phyloP scores from a whole-genome alignment of 2,113 vertebrate genomes.

The Smithornis capensis region DNA sequence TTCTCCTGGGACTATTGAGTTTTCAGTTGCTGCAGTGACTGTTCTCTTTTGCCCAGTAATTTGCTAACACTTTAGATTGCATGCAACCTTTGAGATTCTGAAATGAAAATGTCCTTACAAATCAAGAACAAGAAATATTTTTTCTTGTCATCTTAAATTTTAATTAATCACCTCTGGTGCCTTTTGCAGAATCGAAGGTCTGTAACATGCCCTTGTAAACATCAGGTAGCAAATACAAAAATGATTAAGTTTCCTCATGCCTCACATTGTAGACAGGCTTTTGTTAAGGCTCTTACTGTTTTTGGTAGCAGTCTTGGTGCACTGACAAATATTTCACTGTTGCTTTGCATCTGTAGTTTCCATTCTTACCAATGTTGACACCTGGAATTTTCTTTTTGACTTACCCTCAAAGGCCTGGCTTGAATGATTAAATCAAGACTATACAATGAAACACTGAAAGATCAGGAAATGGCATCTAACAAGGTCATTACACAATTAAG shows the following conservation, averaged over 20 bases:
- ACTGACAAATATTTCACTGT: background rate
- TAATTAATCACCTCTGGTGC: background rate
- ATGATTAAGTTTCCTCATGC: background rate
- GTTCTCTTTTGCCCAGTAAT: background rate
- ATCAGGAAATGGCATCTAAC: background rate
- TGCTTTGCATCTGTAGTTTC: background rate
- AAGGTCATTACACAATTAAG: accelerated
- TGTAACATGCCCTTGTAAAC: background rate
- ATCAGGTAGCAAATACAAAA: background rate
- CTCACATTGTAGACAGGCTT: background rate
- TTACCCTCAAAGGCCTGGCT: background rate
- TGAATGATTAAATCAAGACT: background rate
- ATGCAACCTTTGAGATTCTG: background rate
- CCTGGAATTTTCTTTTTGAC: background rate
- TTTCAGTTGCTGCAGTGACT: background rate
- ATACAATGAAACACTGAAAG: background rate
- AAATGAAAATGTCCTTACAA: background rate
- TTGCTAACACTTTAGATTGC: background rate
- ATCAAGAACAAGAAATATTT: background rate
- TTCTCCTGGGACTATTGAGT: background rate
- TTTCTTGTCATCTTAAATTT: background rate
- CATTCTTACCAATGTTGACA: background rate
- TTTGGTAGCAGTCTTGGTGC: background rate
- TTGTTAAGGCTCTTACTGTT: background rate
- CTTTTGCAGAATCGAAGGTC: background rate